phyloP scores from a whole-genome alignment of 2,797 vertebrate genomes.

The Thalassophryne amazonica region DNA sequence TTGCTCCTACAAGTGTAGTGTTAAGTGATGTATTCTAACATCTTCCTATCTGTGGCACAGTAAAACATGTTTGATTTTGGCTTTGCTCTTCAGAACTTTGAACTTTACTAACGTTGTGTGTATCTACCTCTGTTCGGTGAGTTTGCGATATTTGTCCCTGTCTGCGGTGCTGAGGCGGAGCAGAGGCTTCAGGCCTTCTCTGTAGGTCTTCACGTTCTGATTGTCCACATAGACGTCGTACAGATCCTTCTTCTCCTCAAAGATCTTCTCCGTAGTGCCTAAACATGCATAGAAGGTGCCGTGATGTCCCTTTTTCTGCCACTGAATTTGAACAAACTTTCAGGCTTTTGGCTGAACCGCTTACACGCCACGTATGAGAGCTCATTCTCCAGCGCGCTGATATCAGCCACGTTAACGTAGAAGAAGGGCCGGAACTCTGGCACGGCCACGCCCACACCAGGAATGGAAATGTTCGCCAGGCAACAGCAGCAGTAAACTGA shows the following conservation, averaged over 20 bases:
- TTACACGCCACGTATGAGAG: constrained; percentile 94
- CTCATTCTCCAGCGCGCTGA: constrained; percentile 90
- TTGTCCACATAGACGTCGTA: constrained; percentile 96
- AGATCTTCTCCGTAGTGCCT: constrained; percentile 97
- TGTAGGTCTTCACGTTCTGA: constrained; percentile 92
- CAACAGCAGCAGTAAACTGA: constrained; percentile 96
- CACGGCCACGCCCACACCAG: constrained; percentile 85
- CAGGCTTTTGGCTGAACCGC: no score
- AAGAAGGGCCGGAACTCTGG: constrained; percentile 94
- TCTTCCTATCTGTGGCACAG: no score
- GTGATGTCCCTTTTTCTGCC: no score
- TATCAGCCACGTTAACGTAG: constrained; percentile 93
- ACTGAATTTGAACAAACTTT: no score
- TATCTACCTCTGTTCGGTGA: constrained; percentile 91
- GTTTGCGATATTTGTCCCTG: constrained; percentile 89
- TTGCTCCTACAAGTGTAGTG: no score
- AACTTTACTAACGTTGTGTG: no score
- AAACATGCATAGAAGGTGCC: constrained; percentile 6
- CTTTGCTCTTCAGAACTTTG: no score
- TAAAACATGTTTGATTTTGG: no score
- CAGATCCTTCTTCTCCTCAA: constrained; percentile 92
- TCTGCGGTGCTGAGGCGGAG: constrained; percentile 88
- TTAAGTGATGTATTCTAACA: no score
- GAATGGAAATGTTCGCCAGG: constrained; percentile 91
- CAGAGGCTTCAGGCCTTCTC: constrained; percentile 87